These are phyloP conservation scores for Dendropsophus ebraccatus DNA, from an alignment of 2,113 vertebrate genomes.

Conservation along the genomic window DNA sequence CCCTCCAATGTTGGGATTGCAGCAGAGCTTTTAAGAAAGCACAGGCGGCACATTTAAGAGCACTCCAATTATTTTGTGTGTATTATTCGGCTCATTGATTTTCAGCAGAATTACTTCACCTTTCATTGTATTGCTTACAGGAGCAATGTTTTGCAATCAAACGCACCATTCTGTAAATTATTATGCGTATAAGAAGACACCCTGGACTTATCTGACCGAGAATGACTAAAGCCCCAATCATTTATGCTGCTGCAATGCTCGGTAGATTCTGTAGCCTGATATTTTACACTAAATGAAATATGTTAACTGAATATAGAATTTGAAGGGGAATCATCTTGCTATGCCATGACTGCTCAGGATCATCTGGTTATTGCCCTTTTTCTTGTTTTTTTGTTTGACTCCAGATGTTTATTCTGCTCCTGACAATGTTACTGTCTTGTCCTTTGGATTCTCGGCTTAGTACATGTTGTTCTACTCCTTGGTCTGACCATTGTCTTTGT, in stretches of 20 bases:
- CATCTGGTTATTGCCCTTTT: too few species aligned
- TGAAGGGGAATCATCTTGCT: too few species aligned
- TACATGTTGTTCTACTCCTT: too few species aligned
- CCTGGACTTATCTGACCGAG: not conserved
- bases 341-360: too few species aligned
- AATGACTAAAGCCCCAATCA: not conserved
- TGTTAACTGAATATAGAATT: too few species aligned
- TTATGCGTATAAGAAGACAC: not conserved
- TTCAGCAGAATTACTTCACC: not conserved
- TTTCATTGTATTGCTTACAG: not conserved
- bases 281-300: not conserved
- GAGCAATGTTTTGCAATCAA: not conserved
- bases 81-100: constrained; percentile 4
- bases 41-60: not conserved
- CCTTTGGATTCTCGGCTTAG: too few species aligned
- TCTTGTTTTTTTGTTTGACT: too few species aligned
- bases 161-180: not conserved
- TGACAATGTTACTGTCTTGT: too few species aligned
- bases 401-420: too few species aligned
- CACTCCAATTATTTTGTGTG: not conserved
- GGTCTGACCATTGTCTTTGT: too few species aligned
- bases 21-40: not conserved
- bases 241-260: not conserved
- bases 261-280: too few species aligned
- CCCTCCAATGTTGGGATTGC: not conserved